These are phyloP conservation scores for Gryllus bimaculatus DNA, from an alignment of 1,140 invertebrate genomes.

Conservation along the genomic window DNA sequence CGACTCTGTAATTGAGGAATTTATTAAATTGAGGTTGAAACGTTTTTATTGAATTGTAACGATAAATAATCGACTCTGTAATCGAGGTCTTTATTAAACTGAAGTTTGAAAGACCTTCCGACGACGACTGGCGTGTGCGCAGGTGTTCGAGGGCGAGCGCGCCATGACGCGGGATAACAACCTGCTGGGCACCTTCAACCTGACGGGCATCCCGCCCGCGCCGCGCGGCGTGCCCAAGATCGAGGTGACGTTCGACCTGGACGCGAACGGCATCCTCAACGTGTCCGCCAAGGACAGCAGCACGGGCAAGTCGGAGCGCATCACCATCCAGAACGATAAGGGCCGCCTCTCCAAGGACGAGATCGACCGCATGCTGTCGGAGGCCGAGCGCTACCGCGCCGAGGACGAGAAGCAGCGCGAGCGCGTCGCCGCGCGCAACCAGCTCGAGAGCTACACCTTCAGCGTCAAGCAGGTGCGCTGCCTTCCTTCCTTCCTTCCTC, in stretches of 20 bases:
- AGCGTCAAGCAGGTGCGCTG: conserved; percentile 44
- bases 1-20: too few relatives aligned
- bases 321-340: conserved; percentile 48
- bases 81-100: too few relatives aligned
- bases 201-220: conserved; percentile 30
- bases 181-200: conserved; percentile 52
- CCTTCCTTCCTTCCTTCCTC: too few relatives aligned
- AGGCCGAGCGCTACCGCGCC: conserved; percentile 53
- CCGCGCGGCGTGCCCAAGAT: conserved; percentile 45
- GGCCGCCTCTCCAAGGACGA: conserved; percentile 44
- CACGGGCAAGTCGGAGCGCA: conserved; percentile 41
- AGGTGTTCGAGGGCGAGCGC: conserved; percentile 47
- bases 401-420: conserved; percentile 47
- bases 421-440: conserved; percentile 52
- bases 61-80: too few relatives aligned
- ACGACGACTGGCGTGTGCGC: conserved; percentile 34
- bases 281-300: conserved; percentile 47
- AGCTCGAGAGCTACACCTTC: conserved; percentile 61
- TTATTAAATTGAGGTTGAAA: too few relatives aligned
- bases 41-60: too few relatives aligned
- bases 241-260: conserved; percentile 34
- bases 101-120: too few relatives aligned
- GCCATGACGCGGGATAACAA: conserved; percentile 46
- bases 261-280: conserved; percentile 33
- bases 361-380: conserved; percentile 53